These are phyloP conservation scores for Parazoanthus swiftii DNA, from an alignment of 92 coral and sea anemone genomes.

Conservation along the genomic window DNA sequence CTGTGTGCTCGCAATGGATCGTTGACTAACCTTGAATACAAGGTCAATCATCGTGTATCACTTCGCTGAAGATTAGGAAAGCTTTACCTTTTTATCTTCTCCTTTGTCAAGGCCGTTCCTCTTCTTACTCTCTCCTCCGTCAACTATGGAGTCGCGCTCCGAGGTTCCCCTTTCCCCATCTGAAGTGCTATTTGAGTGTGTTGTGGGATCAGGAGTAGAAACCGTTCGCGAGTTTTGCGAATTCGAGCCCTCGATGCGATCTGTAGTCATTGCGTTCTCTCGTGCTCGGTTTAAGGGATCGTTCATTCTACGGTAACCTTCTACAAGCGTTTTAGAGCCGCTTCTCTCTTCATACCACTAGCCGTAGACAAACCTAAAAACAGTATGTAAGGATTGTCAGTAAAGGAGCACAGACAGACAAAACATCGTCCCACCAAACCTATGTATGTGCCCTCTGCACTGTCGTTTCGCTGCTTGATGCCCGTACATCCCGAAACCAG, in stretches of 20 bases:
- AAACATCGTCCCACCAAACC: slow-evolving; percentile 35
- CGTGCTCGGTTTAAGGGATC: slow-evolving; percentile 77
- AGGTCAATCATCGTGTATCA: slow-evolving; percentile 3
- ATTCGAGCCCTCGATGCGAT: slow-evolving; percentile 63
- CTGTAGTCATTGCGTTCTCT: slow-evolving; percentile 91
- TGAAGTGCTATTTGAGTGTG: slow-evolving; percentile 38
- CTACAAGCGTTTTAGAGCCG: slow-evolving; percentile 37
- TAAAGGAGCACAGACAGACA: slow-evolving; percentile 16
- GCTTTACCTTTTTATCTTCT: slow-evolving; percentile 39
- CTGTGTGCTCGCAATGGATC: slow-evolving; percentile 3
- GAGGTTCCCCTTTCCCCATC: slow-evolving; percentile 39
- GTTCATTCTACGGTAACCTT: slow-evolving; percentile 92
- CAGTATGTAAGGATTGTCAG: not conserved
- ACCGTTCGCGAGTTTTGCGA: slow-evolving; percentile 45
- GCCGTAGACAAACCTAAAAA: slow-evolving; percentile 18
- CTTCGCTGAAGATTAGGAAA: slow-evolving; percentile 17
- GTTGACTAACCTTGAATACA: not conserved
- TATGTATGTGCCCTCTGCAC: slow-evolving; percentile 1
- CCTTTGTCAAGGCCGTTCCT: slow-evolving; percentile 45
- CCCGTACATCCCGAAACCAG: slow-evolving; percentile 27
- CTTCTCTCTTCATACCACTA: slow-evolving; percentile 42
- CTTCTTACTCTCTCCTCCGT: slow-evolving; percentile 38
- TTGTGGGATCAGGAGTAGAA: slow-evolving; percentile 42
- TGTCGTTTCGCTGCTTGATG: slow-evolving; percentile 40
- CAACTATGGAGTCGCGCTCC: slow-evolving; percentile 41